Evolutionary conservation across 2,888 invertebrate species (phyloP), one percentile per base, ranked within the genome.

Genomic region (Sylvicola fuscatus): DNA sequence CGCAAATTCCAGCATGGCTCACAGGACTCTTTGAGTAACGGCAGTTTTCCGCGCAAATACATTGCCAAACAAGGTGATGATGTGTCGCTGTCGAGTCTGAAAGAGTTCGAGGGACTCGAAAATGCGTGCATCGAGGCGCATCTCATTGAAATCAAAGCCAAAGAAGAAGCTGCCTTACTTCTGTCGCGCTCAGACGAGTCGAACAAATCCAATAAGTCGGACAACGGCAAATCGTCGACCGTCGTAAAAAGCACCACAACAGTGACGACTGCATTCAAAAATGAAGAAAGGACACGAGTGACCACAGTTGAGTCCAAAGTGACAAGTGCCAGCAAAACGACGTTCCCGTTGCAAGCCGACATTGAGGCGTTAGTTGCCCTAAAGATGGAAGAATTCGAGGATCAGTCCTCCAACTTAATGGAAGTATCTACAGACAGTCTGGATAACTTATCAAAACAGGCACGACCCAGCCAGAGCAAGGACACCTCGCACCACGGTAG

Each of bases 31-130:
- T 64, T 78, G 3, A 72, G 72, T 47, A 81, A 84, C 49, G 82
- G 82, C 6, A 83, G 83, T 46, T 69, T 81, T 39, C 77, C 80
- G n/a, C 65, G 70, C 36, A 64, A 78, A 36, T 78, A 79, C 44
- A 56, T 70, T 38, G 58, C 74, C 7, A 70, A 76, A 44, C 77
- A 77, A 54, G 79, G 80, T 1, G 90, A 89, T 53, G 87, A 89
- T 50, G 65, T 86, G 32, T 87, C 87, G 2, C 60, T 82, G 17
- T 81, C 80, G 6, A 90, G 90, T 30, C 60, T 92, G 14, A 83
- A 84, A 53, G 92, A 93, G 53, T 92, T 92, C 53, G 92, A 93
- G 62, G 81, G 83, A 0, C 56, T 92, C 2, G 92, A 93, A 60
- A 76, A 73, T 40, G 89, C 89, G 14, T 82, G 87, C 47, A 67